Evolutionary conservation across 2,797 vertebrate genomes (phyloP).

Genomic region (Hippopotamyrus pictus): DNA sequence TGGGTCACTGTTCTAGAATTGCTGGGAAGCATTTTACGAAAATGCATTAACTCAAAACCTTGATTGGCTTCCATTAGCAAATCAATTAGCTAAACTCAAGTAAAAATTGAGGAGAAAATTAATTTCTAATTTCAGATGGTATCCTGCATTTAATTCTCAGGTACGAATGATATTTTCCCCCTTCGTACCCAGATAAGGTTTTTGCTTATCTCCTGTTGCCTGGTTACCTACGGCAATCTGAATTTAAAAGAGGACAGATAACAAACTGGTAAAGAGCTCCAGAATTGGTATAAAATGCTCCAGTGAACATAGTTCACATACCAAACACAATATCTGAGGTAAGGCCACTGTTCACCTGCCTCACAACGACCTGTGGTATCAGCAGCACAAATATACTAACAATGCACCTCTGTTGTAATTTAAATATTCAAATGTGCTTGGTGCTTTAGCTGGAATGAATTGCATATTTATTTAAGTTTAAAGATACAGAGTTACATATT

Average conservation of each 20-base stretch:
- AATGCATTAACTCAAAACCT: background rate
- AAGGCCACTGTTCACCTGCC: background rate
- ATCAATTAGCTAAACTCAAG: slow-evolving; percentile 3
- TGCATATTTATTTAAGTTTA: background rate
- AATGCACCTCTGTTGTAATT: background rate
- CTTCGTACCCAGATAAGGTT: background rate
- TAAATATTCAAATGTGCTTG: background rate
- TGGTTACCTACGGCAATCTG: slow-evolving; percentile 18
- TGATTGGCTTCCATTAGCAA: background rate
- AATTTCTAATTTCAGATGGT: background rate
- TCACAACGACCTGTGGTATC: background rate
- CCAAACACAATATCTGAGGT: background rate
- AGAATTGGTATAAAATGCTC: background rate
- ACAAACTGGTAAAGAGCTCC: background rate
- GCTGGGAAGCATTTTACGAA: background rate
- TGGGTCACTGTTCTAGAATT: background rate
- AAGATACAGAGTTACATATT: background rate
- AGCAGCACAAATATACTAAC: background rate
- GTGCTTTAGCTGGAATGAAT: background rate
- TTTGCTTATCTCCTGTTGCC: slow-evolving; percentile 13
- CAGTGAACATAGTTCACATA: background rate
- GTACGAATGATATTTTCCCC: background rate
- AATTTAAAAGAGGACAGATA: slow-evolving; percentile 2
- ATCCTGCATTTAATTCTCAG: background rate
- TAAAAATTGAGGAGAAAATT: background rate